phyloP scores from a whole-genome alignment of 2,888 invertebrate genomes.

The Eledona agricola region DNA sequence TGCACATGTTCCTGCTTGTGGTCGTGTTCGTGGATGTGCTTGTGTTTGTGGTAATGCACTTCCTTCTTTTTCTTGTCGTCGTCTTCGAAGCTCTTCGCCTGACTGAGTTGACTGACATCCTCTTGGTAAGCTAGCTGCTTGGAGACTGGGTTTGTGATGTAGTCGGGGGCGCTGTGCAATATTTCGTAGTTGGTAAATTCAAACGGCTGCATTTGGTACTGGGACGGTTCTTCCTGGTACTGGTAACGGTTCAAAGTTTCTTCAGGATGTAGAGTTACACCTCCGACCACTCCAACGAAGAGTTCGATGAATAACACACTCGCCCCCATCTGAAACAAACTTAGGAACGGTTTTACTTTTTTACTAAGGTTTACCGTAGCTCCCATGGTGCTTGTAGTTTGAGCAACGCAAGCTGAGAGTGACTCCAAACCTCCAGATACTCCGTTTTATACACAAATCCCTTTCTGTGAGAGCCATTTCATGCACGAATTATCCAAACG shows the following conservation, averaged over 20 bases:
- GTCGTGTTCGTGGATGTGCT: conserved; percentile 42
- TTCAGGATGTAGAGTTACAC: conserved; percentile 1
- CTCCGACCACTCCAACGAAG: conserved; percentile 14
- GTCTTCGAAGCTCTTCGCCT: conserved; percentile 8
- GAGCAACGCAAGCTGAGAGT: conserved; percentile 31
- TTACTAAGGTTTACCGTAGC: conserved; percentile 20
- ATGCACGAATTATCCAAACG: conserved; percentile 28
- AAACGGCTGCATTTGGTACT: too few relatives aligned
- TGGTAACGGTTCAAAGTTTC: conserved; percentile 3
- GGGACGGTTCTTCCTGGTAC: conserved; percentile 5
- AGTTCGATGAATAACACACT: conserved; percentile 18
- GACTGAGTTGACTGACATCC: conserved; percentile 4
- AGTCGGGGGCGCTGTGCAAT: conserved; percentile 4
- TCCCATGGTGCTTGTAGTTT: conserved; percentile 26
- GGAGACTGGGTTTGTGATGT: neutral
- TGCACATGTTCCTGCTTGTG: conserved; percentile 43
- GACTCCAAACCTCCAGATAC: conserved; percentile 1
- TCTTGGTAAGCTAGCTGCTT: conserved; percentile 8
- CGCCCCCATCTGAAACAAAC: conserved; percentile 17
- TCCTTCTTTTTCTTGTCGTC: conserved; percentile 34
- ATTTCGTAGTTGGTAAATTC: conserved; percentile 3
- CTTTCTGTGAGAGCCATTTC: conserved; percentile 14
- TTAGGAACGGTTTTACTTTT: neutral
- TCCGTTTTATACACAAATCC: conserved; percentile 17
- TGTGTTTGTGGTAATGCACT: conserved; percentile 44